phyloP scores from a whole-genome alignment of 2,797 vertebrate species.

The Atherinosoma microstoma region DNA sequence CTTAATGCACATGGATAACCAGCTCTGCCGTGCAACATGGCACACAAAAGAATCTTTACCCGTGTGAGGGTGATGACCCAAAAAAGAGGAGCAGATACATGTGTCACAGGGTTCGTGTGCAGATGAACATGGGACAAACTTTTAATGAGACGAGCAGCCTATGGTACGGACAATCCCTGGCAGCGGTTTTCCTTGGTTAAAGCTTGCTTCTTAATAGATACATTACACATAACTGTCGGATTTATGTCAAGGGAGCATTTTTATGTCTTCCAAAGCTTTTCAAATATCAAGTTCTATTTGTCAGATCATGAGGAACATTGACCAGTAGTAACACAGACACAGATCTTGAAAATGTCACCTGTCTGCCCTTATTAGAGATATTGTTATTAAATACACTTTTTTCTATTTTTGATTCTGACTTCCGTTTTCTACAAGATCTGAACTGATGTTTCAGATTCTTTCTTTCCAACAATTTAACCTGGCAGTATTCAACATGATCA shows the following conservation, averaged over 20 bases:
- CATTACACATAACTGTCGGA: background rate
- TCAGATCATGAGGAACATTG: background rate
- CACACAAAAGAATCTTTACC: conserved; percentile 23
- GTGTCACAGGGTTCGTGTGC: conserved; percentile 39
- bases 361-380: background rate
- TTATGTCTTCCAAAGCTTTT: background rate
- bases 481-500: background rate
- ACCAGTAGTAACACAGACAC: background rate
- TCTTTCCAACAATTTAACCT: background rate
- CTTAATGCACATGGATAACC: conserved; percentile 27
- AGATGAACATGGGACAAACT: conserved; percentile 42
- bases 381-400: background rate
- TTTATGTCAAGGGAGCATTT: background rate
- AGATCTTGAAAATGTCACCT: background rate
- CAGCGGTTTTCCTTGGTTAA: background rate
- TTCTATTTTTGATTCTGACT: background rate
- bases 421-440: background rate
- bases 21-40: conserved; percentile 22
- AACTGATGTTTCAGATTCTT: background rate
- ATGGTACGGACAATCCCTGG: background rate
- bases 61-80: conserved; percentile 52
- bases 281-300: background rate
- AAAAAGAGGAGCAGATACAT: conserved; percentile 39
- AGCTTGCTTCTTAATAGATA: background rate
- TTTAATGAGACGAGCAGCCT: conserved; percentile 11